A percentile compares a stretch with the other conserved stretches of the same genome.
phyloP scores from a whole-genome alignment of 2,797 vertebrate genomes.

The Microctenopoma lineatum region DNA sequence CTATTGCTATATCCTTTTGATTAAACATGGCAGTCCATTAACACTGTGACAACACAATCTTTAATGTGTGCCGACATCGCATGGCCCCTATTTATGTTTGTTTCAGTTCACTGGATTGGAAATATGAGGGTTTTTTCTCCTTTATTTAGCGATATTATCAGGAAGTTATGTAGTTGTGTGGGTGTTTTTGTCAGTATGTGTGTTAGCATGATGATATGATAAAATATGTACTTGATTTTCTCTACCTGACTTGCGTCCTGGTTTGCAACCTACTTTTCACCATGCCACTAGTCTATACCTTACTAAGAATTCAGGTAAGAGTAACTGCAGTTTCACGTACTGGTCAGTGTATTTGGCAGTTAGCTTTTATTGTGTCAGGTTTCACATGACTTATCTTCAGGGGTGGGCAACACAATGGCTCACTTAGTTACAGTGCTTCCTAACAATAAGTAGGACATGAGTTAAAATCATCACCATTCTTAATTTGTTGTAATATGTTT shows the following conservation, averaged over 20 bases:
- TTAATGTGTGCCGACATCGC: conserved; percentile 1
- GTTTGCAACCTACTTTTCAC: not conserved
- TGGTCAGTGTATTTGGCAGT: not conserved
- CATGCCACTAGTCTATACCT: not conserved
- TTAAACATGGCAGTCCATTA: no score
- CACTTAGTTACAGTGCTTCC: no score
- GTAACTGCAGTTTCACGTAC: not conserved
- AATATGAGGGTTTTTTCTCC: no score
- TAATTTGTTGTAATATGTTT: not conserved
- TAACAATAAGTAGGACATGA: no score
- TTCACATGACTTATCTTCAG: not conserved
- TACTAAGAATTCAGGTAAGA: not conserved
- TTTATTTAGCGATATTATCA: not conserved
- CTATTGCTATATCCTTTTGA: no score
- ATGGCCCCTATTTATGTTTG: not conserved
- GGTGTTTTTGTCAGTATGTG: not conserved
- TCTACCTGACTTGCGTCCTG: not conserved
- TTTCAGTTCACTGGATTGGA: conserved; percentile 1
- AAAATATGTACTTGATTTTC: not conserved
- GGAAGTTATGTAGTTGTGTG: conserved; percentile 3
- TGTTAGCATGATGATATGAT: not conserved
- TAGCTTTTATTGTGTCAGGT: not conserved
- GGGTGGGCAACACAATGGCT: accelerated
- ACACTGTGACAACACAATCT: not conserved
- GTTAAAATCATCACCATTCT: not conserved